Evolutionary conservation across 2,113 vertebrate genomes (phyloP), one percentile per base, ranked within the genome.

Genomic region (Garra rufa): DNA sequence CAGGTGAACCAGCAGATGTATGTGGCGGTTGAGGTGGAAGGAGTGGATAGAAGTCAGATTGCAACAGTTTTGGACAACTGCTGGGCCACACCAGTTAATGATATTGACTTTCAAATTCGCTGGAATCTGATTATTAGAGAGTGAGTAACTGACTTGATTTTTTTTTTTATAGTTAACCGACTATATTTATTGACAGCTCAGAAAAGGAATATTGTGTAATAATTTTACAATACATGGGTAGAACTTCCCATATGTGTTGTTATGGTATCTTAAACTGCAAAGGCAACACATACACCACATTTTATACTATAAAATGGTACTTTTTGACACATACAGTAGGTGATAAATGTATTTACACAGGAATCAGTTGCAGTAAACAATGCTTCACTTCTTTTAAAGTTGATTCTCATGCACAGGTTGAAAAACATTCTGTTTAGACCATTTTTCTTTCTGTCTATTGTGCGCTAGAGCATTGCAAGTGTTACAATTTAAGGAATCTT

Each of bases 61-160:
- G 83, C 85, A 30, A n/a, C 41, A 34, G 89, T 88, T 41, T 24
- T 91, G 71, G 87, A 85, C 17, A 83, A 48, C 4, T 91, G 91
- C 71, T 91, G 91, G 91, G 88, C 89, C 28, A 91, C 91, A 0
- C 85, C 91, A 0, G 30, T 73, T 0, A 63, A 46, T 38, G 69
- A 89, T 41, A 81, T 67, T 1, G 46, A 69, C 11, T 55, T 71
- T 57, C 6, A 1, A 6, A 44, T 86, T 34, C 83, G 41, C 55
- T 91, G 91, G 91, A 76, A 87, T 63, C 85, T 91, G 57, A 85
- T 91, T 34, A 59, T 17, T 59, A 82, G 83, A 14, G 89, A 90
- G 91, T 91, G 55, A 57, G 61, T 71, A 24, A 8, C 9, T 24
- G 6, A 17, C 7, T 44, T 70, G 34, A 67, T 1, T 2, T 9